Evolutionary conservation across 2,113 vertebrate genomes (phyloP).

Genomic region (Neodon shergylaensis): DNA sequence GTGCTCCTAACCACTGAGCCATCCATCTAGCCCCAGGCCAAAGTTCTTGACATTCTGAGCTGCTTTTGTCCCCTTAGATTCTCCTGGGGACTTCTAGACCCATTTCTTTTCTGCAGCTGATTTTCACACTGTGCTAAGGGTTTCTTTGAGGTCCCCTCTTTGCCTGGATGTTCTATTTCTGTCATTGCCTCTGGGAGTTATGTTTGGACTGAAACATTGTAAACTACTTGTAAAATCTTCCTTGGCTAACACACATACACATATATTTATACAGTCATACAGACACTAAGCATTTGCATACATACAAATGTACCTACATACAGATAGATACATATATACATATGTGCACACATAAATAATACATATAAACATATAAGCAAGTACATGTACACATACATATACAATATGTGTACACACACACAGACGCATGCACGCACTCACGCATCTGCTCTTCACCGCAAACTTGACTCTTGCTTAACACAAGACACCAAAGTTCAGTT

Average conservation of each 20-base stretch:
- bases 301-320: neutral
- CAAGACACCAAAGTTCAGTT: neutral
- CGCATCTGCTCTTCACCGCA: neutral
- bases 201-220: slow-evolving; percentile 4
- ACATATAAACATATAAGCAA: neutral
- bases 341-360: neutral
- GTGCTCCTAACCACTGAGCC: neutral
- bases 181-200: slow-evolving; percentile 10
- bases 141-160: neutral
- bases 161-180: slow-evolving; percentile 16
- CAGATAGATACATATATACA: too few species aligned
- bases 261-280: neutral
- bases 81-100: neutral
- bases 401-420: neutral
- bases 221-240: neutral
- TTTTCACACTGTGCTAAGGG: neutral
- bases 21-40: neutral
- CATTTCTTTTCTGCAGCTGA: neutral
- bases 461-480: slow-evolving; percentile 53
- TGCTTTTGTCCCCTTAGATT: neutral
- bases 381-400: too few species aligned
- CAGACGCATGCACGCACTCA: neutral
- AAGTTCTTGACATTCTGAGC: slow-evolving; percentile 11
- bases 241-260: neutral
- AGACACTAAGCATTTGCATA: neutral